Conservation (phyloP, 2,797 vertebrate species). For the Huso huso region DNA sequence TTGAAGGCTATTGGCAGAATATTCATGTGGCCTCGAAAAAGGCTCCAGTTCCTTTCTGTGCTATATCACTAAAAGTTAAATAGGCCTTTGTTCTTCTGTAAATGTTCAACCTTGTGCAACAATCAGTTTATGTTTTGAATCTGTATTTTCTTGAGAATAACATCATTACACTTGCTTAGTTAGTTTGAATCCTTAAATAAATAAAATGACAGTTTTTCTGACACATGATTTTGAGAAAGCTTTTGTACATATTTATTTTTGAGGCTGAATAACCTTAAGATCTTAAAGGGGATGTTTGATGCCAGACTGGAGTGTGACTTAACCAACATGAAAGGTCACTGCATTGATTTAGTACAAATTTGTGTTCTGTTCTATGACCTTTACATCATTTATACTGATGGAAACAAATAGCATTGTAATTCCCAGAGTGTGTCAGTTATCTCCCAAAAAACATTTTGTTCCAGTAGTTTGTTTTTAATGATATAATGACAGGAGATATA, state of each 20-base stretch:
- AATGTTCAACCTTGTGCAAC: no score
- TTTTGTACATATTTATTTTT: constrained; percentile 5
- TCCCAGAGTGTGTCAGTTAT: constrained; percentile 29
- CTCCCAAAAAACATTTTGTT: constrained; percentile 28
- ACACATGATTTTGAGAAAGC: constrained; percentile 6
- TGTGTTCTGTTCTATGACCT: constrained; percentile 39
- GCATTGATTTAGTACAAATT: constrained; percentile 37
- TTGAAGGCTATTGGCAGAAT: no score
- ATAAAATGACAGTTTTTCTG: constrained; percentile 9
- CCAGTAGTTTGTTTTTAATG: no score
- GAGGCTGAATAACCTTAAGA: neutral
- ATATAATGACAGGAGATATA: no score
- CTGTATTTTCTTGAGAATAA: no score
- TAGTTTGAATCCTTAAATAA: no score
- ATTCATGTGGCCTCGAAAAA: no score
- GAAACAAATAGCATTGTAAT: constrained; percentile 39
- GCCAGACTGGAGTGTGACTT: constrained; percentile 8
- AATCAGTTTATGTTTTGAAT: no score
- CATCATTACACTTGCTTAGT: no score
- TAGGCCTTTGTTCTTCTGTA: no score
- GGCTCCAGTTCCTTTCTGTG: no score
- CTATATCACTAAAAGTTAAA: no score
- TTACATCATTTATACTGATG: constrained; percentile 36
- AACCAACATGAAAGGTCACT: constrained; percentile 20
- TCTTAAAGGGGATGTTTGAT: constrained; percentile 8